Conservation (phyloP, 2,113 vertebrate genomes). For the Aplodontia rufa region DNA sequence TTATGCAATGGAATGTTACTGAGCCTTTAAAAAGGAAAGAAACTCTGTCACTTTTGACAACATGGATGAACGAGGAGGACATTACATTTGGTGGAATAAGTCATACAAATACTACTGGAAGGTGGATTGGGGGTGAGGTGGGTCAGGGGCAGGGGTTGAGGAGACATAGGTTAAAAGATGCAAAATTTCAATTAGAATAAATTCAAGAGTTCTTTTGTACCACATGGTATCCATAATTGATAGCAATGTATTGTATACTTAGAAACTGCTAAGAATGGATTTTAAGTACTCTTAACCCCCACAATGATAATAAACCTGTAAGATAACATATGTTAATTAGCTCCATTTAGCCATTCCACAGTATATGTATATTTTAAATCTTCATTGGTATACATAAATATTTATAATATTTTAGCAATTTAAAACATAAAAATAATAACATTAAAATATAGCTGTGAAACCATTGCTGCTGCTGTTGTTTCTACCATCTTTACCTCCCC, state of each 20-base stretch:
- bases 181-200: background rate
- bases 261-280: background rate
- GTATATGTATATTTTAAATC: background rate
- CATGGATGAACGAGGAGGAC: background rate
- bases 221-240: background rate
- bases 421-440: background rate
- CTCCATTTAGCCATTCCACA: background rate
- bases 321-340: background rate
- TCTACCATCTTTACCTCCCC: background rate
- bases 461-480: background rate
- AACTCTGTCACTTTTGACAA: background rate
- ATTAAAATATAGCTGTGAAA: background rate
- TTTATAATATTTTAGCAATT: background rate
- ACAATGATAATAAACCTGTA: background rate
- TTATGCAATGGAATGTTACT: background rate
- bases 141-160: background rate
- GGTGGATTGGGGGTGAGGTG: background rate
- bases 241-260: background rate
- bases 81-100: background rate
- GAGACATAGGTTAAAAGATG: background rate
- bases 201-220: background rate
- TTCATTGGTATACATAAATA: background rate
- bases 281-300: background rate
- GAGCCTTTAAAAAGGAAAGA: background rate
- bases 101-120: background rate